A percentile compares a stretch with the other conserved stretches of the same genome.
Conservation (phyloP, 1,140 invertebrate genomes). For the Anastatus disparis region DNA sequence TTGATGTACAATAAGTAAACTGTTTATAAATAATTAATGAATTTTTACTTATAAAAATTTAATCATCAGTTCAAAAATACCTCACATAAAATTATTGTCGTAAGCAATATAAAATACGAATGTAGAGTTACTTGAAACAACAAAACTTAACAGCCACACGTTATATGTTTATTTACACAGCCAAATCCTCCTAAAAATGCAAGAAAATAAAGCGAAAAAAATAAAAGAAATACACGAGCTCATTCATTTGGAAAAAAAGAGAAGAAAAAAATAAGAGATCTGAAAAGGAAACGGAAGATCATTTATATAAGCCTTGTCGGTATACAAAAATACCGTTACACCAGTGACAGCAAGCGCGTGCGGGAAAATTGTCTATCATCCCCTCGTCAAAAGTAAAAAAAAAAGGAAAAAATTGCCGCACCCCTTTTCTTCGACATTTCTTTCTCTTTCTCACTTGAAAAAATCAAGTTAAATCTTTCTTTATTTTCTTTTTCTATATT, state of each 20-base stretch:
- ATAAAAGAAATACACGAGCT: not conserved
- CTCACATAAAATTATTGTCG: not conserved
- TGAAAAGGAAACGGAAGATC: constrained; percentile 4
- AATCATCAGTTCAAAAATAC: too few species aligned
- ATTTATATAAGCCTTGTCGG: too few species aligned
- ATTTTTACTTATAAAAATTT: too few species aligned
- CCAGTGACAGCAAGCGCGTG: not conserved
- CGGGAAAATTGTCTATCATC: constrained; percentile 22
- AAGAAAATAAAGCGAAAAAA: not conserved
- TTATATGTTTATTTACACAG: too few species aligned
- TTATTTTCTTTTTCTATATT: too few species aligned
- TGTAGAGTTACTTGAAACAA: too few species aligned
- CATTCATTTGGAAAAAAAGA: not conserved
- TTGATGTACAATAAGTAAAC: too few species aligned
- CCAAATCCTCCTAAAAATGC: too few species aligned
- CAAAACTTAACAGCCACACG: too few species aligned
- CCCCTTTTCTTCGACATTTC: too few species aligned
- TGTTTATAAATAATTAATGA: too few species aligned
- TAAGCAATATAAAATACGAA: not conserved
- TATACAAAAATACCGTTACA: constrained; percentile 14
- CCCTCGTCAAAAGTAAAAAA: constrained; percentile 2
- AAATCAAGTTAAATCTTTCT: not conserved
- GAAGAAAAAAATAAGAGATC: not conserved
- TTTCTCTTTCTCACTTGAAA: too few species aligned
- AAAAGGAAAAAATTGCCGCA: not conserved